Conservation (phyloP, 2,113 vertebrate species). For the Hiodon alosoides region DNA sequence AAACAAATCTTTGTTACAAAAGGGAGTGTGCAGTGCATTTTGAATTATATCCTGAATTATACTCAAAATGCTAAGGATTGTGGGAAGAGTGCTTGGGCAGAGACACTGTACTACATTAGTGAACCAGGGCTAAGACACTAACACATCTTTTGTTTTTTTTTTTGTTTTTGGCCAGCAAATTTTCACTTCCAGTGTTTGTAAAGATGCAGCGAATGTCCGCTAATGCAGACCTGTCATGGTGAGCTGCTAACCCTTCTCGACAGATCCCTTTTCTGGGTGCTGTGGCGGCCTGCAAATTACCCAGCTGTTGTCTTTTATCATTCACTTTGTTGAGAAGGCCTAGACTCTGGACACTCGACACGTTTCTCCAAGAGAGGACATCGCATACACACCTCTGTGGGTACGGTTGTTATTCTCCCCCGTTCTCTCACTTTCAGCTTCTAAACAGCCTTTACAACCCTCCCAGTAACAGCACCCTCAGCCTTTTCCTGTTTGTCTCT, state of each 20-base stretch:
- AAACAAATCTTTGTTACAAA: slow-evolving; percentile 29
- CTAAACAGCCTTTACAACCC: too few species aligned
- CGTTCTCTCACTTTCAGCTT: too few species aligned
- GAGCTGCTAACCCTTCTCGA: neutral
- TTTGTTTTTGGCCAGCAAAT: neutral
- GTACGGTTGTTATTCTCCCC: too few species aligned
- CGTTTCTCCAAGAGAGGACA: too few species aligned
- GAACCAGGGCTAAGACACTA: slow-evolving; percentile 10
- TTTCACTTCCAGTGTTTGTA: neutral
- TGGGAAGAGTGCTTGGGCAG: slow-evolving; percentile 27
- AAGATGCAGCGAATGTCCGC: neutral
- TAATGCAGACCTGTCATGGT: neutral
- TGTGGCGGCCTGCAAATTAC: too few species aligned
- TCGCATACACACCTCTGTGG: too few species aligned
- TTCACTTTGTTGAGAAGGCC: too few species aligned
- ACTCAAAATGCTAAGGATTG: slow-evolving; percentile 29
- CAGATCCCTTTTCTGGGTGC: neutral
- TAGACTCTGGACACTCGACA: too few species aligned
- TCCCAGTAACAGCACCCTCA: too few species aligned
- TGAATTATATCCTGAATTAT: slow-evolving; percentile 43
- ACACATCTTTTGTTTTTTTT: neutral
- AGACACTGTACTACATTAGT: neutral
- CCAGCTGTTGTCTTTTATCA: too few species aligned
- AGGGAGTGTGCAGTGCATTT: slow-evolving; percentile 28
- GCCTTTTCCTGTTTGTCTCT: neutral